phyloP scores from a whole-genome alignment of 2,888 invertebrate species.

The Parnassius orleans region DNA sequence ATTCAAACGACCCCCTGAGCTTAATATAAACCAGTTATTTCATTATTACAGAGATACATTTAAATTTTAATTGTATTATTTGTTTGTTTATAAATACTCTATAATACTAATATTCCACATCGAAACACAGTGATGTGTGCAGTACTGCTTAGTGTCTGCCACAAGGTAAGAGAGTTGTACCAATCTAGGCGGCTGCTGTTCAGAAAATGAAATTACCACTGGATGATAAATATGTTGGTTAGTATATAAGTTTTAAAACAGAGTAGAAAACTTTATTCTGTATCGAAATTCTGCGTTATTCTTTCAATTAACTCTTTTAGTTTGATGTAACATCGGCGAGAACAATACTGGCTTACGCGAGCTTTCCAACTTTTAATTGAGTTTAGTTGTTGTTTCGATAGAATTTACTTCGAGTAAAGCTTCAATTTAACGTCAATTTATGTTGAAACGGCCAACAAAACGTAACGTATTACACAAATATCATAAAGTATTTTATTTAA shows the following conservation, averaged over 20 bases:
- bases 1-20: too few species aligned
- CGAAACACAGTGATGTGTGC: too few species aligned
- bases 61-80: too few species aligned
- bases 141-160: too few species aligned
- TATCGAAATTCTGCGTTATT: constrained; percentile 24
- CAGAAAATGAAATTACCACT: too few species aligned
- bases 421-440: constrained; percentile 26
- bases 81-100: too few species aligned
- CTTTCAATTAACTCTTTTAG: constrained; percentile 28
- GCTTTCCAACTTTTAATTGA: constrained; percentile 29
- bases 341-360: constrained; percentile 28
- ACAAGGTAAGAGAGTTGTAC: too few species aligned
- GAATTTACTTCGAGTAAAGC: constrained; percentile 28
- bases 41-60: too few species aligned
- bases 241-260: background rate
- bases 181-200: too few species aligned
- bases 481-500: background rate
- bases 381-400: constrained; percentile 29
- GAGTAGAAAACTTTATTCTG: background rate
- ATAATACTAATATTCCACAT: too few species aligned
- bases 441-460: constrained; percentile 19
- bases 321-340: constrained; percentile 27
- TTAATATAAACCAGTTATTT: too few species aligned
- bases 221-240: too few species aligned
- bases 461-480: background rate